phyloP scores from a whole-genome alignment of 2,113 vertebrate species.

The Diadophis punctatus region DNA sequence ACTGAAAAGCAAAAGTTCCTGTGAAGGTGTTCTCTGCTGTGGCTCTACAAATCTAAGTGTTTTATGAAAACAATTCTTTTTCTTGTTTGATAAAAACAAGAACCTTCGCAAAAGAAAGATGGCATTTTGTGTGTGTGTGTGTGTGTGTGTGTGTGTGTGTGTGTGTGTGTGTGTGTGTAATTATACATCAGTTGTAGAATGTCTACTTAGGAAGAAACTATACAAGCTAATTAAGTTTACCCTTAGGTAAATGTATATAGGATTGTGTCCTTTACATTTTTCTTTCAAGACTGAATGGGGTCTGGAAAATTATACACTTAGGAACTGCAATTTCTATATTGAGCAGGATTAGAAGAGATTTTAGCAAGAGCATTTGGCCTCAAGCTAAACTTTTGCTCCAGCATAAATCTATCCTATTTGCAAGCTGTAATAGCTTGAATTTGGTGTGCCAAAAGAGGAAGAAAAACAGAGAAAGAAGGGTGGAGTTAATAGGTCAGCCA shows the following conservation, averaged over 20 bases:
- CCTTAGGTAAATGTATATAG: not conserved
- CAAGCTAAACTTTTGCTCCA: conserved; percentile 44
- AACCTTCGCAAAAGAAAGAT: not conserved
- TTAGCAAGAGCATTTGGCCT: conserved; percentile 29
- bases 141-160: no score
- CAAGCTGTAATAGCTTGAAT: conserved; percentile 34
- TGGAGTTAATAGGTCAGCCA: conserved; percentile 45
- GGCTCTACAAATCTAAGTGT: not conserved
- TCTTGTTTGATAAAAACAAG: not conserved
- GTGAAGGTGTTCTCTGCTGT: not conserved
- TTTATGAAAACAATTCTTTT: not conserved
- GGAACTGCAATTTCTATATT: conserved; percentile 31
- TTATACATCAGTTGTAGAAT: not conserved
- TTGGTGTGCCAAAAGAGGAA: conserved; percentile 32
- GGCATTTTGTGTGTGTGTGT: not conserved
- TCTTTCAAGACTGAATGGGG: not conserved
- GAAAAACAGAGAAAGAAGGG: not conserved
- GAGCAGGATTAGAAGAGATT: conserved; percentile 24
- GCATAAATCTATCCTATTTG: conserved; percentile 30
- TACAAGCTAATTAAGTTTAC: not conserved
- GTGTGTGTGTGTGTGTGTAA: no score
- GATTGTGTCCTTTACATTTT: not conserved
- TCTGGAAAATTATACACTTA: conserved; percentile 12
- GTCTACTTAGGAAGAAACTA: not conserved
- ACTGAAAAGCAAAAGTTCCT: not conserved